Percentiles rank a stretch among this genome's conserved stretches.
Evolutionary conservation across 2,113 vertebrate species (phyloP).

Genomic region (Alethe castanea): DNA sequence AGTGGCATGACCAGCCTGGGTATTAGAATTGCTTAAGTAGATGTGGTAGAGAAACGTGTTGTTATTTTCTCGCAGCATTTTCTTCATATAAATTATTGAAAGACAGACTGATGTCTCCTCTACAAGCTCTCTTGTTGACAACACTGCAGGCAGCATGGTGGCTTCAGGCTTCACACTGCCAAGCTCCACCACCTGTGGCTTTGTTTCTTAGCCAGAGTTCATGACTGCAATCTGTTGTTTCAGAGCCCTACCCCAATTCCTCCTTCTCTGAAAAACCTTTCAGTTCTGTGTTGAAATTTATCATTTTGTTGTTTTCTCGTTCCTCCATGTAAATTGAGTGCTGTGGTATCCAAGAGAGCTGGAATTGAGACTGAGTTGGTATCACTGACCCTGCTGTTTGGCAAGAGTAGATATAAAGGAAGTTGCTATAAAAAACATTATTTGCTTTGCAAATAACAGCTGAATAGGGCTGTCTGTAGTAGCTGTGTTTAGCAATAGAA

Average conservation of each 20-base stretch:
- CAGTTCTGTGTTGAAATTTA: background rate
- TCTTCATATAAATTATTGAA: background rate
- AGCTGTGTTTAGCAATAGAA: background rate
- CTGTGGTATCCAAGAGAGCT: background rate
- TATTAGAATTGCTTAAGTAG: background rate
- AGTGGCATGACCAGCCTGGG: background rate
- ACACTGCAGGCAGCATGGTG: background rate
- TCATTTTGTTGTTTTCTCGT: background rate
- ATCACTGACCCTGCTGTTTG: background rate
- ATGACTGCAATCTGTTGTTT: slow-evolving; percentile 42
- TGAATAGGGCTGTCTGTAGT: background rate
- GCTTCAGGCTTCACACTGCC: slow-evolving; percentile 21
- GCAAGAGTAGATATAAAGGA: background rate
- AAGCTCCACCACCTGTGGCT: slow-evolving; percentile 37
- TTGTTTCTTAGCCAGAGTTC: slow-evolving; percentile 46
- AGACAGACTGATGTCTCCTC: background rate
- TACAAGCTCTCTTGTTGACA: background rate
- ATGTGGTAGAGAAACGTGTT: background rate
- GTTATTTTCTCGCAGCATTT: background rate
- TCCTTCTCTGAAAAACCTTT: background rate
- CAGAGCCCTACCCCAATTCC: background rate
- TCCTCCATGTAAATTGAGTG: background rate
- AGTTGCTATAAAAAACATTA: background rate
- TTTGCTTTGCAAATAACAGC: slow-evolving; percentile 30
- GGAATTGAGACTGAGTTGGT: background rate